These are phyloP conservation scores for Anthopleura xanthogrammica DNA, from an alignment of 92 coral and sea anemone species.

Conservation along the genomic window DNA sequence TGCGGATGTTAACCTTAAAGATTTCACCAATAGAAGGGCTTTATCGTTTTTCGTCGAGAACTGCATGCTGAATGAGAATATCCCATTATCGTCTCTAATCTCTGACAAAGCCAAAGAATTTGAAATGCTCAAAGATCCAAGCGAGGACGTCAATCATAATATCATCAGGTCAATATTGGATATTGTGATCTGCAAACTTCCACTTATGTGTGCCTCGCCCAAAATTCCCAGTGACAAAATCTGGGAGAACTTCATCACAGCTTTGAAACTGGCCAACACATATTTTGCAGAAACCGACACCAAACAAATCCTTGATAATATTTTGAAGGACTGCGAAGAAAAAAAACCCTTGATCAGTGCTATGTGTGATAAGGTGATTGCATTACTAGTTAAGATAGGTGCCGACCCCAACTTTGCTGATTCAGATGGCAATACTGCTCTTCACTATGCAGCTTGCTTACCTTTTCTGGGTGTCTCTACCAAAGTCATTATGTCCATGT, in stretches of 20 bases:
- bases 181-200: neutral
- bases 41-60: neutral
- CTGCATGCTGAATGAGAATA: neutral
- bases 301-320: neutral
- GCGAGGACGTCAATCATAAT: neutral
- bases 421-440: slow-evolving; percentile 26
- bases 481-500: neutral
- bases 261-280: neutral
- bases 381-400: slow-evolving; percentile 1
- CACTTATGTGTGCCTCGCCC: neutral
- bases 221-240: neutral
- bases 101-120: neutral
- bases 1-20: neutral
- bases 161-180: neutral
- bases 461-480: neutral
- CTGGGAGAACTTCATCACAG: neutral
- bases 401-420: slow-evolving; percentile 23
- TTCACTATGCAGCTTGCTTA: neutral
- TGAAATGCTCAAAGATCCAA: neutral
- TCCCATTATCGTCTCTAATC: neutral
- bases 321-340: neutral
- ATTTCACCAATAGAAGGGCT: neutral
- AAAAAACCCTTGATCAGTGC: neutral
- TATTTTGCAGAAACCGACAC: neutral
- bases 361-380: neutral